Evolutionary conservation across 2,113 vertebrate genomes (phyloP), one percentile per base, ranked within the genome.

Genomic region (Labeo catla): DNA sequence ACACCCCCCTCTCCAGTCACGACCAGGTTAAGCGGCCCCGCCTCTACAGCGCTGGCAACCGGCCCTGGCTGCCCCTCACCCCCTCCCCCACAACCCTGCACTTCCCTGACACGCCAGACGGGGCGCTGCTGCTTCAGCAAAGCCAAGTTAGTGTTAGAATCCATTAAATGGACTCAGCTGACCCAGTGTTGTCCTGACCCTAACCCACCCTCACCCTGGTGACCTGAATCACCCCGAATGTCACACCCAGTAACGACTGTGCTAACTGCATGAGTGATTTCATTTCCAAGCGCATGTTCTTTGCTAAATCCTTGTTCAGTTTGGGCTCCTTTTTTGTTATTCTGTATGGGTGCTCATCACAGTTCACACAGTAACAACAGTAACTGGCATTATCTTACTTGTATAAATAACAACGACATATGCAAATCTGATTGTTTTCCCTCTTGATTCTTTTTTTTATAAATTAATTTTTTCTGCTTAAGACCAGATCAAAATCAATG

Each of bases 41-140:
- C 90, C 98, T 97, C 93, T 97, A 97, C 97, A 98, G 97, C 89
- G 95, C 96, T 39, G 98, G 97, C 91, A 98, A 97, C 95, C 94
- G 95, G 87, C 96, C 97, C 86, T 96, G 94, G 92, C 92, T 94
- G 19, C 96, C 94, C 85, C 94, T 94, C 81, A 92, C 92, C 9
- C 93, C 94, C 81, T 94, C 94, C 84, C 94, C 94, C 16, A 95
- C 95, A 28, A 93, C 95, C 89, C 92, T 96, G 43, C 93, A 88
- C 0, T 82, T 94, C 92, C 93, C 93, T 87, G 93, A 94, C 93
- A 91, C 93, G 93, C 95, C 89, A 92, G 96, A 96, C 92, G 97
- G 94, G 92, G 92, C 92, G 15, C 87, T 94, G 90, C 93, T 91
- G 91, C 93, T 88, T 93, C 94, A 91, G 90, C 96, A 95, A 92